Percentiles rank a stretch among this genome's conserved stretches.
Conservation (phyloP, 2,113 vertebrate genomes). For the Monopterus albus region DNA sequence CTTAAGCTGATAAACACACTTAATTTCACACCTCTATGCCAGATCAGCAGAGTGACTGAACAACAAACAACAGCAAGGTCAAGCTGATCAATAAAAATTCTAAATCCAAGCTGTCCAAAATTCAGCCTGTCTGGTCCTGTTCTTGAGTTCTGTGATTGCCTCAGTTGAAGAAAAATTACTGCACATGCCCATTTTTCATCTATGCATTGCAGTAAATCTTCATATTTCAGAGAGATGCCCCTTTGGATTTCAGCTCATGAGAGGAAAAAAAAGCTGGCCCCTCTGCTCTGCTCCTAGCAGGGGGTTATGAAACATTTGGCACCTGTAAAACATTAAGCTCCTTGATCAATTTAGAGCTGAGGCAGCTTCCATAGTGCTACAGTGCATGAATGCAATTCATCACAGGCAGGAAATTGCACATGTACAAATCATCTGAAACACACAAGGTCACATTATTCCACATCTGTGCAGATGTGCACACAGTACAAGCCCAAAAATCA, state of each 20-base stretch:
- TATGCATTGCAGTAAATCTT: neutral
- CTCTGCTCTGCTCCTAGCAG: constrained; percentile 15
- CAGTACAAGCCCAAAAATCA: neutral
- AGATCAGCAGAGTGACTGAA: constrained; percentile 44
- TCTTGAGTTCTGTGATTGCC: constrained; percentile 15
- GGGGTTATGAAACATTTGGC: constrained; percentile 52
- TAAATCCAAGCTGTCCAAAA: constrained; percentile 29
- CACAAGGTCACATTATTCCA: constrained; percentile 15
- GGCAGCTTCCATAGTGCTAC: constrained; percentile 8
- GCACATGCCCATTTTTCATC: constrained; percentile 46
- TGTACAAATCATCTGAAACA: neutral
- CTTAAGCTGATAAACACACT: constrained; percentile 31
- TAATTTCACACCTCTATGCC: constrained; percentile 34
- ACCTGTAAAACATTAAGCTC: constrained; percentile 48
- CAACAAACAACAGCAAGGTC: constrained; percentile 51
- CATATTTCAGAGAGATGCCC: constrained; percentile 26
- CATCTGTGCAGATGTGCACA: constrained; percentile 6
- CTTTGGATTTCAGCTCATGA: constrained; percentile 28
- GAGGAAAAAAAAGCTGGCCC: constrained; percentile 23
- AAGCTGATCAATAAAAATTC: constrained; percentile 26
- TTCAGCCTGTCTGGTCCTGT: constrained; percentile 9
- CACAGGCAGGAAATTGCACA: neutral
- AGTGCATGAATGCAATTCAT: neutral
- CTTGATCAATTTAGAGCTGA: constrained; percentile 51
- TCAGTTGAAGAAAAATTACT: constrained; percentile 14